Evolutionary conservation across 2,797 vertebrate species (phyloP), one percentile per base, ranked within the genome.

Genomic region (Poecilia wingei): DNA sequence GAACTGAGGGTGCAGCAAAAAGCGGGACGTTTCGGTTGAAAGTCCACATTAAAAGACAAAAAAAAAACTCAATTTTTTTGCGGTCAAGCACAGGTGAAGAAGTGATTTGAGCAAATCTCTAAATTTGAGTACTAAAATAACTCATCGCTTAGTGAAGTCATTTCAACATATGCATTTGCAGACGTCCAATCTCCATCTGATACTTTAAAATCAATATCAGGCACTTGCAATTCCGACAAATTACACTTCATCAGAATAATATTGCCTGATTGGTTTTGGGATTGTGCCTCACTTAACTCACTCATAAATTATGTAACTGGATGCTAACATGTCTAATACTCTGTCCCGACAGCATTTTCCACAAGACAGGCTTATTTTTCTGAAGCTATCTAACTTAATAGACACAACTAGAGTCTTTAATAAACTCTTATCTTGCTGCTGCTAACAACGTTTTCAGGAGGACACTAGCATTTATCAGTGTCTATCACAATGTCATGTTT

Each of bases 1-100:
- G 61, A 87, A 75, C 76, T 69, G 80, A 74, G 86, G 81, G 78
- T 47, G 74, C 51, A 81, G 46, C 66, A 79, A 41, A 81, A 12
- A 76, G 82, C 7, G 77, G 75, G 25, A 39, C 33, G 64, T 75
- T 72, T 79, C 41, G 74, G 8, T 74, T 78, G 28, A 78, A 86
- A 36, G 72, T 57, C 36, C 57, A 79, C 68, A 77, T 76, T 78
- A 85, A 75, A 51, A 78, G 25, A 78, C 47, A 33, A 41, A 46
- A 46, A 46, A 46, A 13, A 46, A 14, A 47, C 31, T 16, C 3
- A 6, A 41, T 41, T 41, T 41, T 41, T 85, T 76, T 74, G 64
- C 46, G 59, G 18, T 36, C 20, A 25, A 68, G 22, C 36, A 22
- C 20, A 69, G 12, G n/a, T 25, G 14, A 39, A 66, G 5, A 61